Conservation (phyloP, 2,888 invertebrate genomes). For the Caenorhabditis sp. region DNA sequence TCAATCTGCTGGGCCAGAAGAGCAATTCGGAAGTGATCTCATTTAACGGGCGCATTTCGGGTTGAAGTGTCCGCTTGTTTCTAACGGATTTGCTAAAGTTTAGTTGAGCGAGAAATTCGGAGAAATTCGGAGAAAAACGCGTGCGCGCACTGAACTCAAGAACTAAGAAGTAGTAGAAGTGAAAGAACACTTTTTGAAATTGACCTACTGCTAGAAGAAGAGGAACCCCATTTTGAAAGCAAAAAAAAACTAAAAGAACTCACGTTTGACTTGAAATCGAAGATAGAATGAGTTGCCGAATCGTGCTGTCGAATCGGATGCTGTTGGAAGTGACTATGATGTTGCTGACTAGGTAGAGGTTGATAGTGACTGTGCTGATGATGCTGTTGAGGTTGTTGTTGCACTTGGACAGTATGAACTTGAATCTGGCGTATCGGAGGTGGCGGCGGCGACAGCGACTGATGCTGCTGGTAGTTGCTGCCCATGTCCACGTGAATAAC, state of each 20-base stretch:
- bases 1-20: too few species aligned
- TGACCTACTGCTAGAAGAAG: too few species aligned
- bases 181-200: not conserved
- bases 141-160: too few species aligned
- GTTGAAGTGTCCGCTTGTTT: too few species aligned
- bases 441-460: conserved; percentile 32
- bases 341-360: not conserved
- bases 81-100: too few species aligned
- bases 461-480: conserved; percentile 30
- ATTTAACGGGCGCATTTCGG: conserved; percentile 14
- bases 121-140: too few species aligned
- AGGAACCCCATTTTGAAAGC: too few species aligned
- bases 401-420: conserved; percentile 41
- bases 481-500: conserved; percentile 80
- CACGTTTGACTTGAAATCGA: conserved; percentile 65
- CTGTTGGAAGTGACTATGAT: not conserved
- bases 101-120: too few species aligned
- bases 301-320: conserved; percentile 48
- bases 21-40: conserved; percentile 23
- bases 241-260: conserved; percentile 28
- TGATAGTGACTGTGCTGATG: conserved; percentile 17
- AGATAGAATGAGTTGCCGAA: conserved; percentile 59
- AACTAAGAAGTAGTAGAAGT: not conserved
- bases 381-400: conserved; percentile 22
- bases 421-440: conserved; percentile 58